These are phyloP conservation scores for Calliphora vomitoria DNA, from an alignment of 2,888 invertebrate genomes.

Conservation along the genomic window DNA sequence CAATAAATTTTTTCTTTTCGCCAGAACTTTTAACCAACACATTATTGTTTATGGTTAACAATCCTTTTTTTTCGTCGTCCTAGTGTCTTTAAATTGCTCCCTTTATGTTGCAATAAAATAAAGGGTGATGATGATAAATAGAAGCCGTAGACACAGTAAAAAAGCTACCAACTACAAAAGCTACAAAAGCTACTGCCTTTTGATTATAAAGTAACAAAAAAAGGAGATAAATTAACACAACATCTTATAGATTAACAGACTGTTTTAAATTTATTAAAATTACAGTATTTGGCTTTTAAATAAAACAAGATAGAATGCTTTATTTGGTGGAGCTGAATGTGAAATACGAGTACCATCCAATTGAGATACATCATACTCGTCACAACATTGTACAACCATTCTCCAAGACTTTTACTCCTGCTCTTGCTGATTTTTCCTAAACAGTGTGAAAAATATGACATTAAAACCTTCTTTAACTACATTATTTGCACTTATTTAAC, in stretches of 20 bases:
- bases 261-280: slow-evolving; percentile 57
- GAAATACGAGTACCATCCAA: too few relatives aligned
- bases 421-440: too few relatives aligned
- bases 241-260: slow-evolving; percentile 71
- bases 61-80: slow-evolving; percentile 41
- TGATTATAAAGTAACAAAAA: slow-evolving; percentile 23
- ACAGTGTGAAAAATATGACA: too few relatives aligned
- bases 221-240: slow-evolving; percentile 75
- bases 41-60: slow-evolving; percentile 67
- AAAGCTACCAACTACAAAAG: slow-evolving; percentile 55
- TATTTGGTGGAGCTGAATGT: too few relatives aligned
- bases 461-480: too few relatives aligned
- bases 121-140: slow-evolving; percentile 68
- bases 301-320: neutral
- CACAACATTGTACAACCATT: too few relatives aligned
- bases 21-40: slow-evolving; percentile 67
- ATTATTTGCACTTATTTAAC: too few relatives aligned
- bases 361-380: too few relatives aligned
- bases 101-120: slow-evolving; percentile 32
- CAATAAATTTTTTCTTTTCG: slow-evolving; percentile 26
- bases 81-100: slow-evolving; percentile 16
- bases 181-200: too few relatives aligned
- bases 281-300: slow-evolving; percentile 4
- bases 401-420: too few relatives aligned
- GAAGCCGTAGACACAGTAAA: slow-evolving; percentile 27